Evolutionary conservation across 2,797 vertebrate species (phyloP), one percentile per base, ranked within the genome.

Genomic region (Artibeus lituratus): DNA sequence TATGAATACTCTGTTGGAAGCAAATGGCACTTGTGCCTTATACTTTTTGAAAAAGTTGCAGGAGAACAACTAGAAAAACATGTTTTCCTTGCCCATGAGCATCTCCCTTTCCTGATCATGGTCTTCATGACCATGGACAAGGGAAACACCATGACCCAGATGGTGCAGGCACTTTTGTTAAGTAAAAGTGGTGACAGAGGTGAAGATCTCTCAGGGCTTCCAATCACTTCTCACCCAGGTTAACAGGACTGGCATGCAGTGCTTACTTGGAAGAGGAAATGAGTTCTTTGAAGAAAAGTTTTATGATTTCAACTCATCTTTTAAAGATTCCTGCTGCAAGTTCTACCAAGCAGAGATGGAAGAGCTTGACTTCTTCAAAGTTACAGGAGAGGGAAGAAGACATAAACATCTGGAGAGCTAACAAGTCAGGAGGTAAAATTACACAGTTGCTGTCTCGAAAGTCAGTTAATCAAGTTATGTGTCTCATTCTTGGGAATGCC

Each of bases 241-340:
- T 35, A 67, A 35, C 16, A 9, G n/a, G n/a, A 35, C n/a, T 35
- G 65, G n/a, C 9, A 21, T 35, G 18, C 8, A 21, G n/a, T 4
- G 35, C 65, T 67, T 35, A 67, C 99, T 99, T 95, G 99, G n/a
- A 67, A 67, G 16, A n/a, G 65, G 16, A 19, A 67, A 67, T 32
- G n/a, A 15, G n/a, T 3, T 67, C 65, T 67, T 67, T 35, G n/a
- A 35, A 35, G n/a, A 67, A 67, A 67, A 35, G 15, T 67, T n/a
- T 35, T 35, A 67, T n/a, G 62, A n/a, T 19, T 67, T 67, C n/a
- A 67, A 67, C n/a, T 35, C 65, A 67, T 35, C n/a, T 35, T 67
- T 35, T 35, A 35, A 67, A 21, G 65, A 67, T 67, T 67, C 1
- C n/a, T 21, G 65, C n/a, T 35, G n/a, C n/a, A 67, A 35, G 35